Percentiles rank a stretch among this genome's conserved stretches.
phyloP scores from a whole-genome alignment of 2,797 vertebrate genomes.

The Acipenser oxyrinchus region DNA sequence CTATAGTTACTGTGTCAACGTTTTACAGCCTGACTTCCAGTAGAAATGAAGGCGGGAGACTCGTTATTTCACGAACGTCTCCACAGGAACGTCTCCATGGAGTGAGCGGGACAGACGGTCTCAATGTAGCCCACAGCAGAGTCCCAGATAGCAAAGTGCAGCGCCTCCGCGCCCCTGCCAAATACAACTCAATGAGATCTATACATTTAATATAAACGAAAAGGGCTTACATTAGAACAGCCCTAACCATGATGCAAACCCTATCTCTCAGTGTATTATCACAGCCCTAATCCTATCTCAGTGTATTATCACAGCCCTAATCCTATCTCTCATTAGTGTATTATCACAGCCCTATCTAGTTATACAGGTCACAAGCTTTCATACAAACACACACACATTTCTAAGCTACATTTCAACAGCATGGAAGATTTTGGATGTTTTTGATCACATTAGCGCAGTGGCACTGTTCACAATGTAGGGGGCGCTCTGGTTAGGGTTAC shows the following conservation, averaged over 20 bases:
- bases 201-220: background rate
- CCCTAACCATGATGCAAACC: too few relatives aligned
- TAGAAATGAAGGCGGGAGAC: slow-evolving; percentile 15
- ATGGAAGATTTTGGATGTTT: too few relatives aligned
- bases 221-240: background rate
- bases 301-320: too few relatives aligned
- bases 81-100: slow-evolving; percentile 78
- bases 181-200: background rate
- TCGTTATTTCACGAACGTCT: slow-evolving; percentile 35
- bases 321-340: too few relatives aligned
- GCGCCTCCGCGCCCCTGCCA: slow-evolving; percentile 53
- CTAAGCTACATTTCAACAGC: too few relatives aligned
- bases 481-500: slow-evolving; percentile 39
- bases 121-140: slow-evolving; percentile 58
- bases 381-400: background rate
- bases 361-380: slow-evolving; percentile 8
- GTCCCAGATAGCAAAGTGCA: slow-evolving; percentile 70
- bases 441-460: too few relatives aligned
- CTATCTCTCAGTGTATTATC: too few relatives aligned
- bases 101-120: slow-evolving; percentile 54
- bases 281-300: too few relatives aligned
- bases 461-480: background rate
- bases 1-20: too few relatives aligned
- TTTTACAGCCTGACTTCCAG: too few relatives aligned
- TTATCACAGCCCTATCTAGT: too few relatives aligned